These are phyloP conservation scores for Baccha elongata DNA, from an alignment of 2,888 invertebrate genomes.

Conservation along the genomic window DNA sequence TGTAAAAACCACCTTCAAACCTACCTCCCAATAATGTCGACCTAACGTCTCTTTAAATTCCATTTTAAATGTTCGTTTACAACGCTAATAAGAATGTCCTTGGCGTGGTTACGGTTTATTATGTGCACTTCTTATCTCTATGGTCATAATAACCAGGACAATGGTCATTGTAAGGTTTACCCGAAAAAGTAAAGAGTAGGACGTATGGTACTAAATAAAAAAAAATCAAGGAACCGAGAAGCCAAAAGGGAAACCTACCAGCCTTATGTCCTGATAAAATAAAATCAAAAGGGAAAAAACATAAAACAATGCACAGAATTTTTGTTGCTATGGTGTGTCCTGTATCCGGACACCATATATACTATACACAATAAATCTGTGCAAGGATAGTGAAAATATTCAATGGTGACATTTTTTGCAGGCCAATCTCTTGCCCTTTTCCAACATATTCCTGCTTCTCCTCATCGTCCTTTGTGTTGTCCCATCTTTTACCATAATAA, in stretches of 20 bases:
- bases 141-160: constrained; percentile 46
- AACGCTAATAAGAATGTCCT: constrained; percentile 73
- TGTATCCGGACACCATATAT: constrained; percentile 28
- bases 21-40: constrained; percentile 8
- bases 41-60: constrained; percentile 65
- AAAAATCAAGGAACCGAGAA: constrained; percentile 46
- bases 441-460: neutral
- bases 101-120: constrained; percentile 68
- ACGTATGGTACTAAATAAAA: constrained; percentile 1
- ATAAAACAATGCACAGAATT: constrained; percentile 10
- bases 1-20: neutral
- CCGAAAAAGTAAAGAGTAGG: neutral
- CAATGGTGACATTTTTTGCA: constrained; percentile 55
- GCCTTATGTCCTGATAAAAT: constrained; percentile 5
- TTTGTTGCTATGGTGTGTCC: constrained; percentile 12
- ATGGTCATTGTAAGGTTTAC: constrained; percentile 1
- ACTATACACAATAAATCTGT: constrained; percentile 60
- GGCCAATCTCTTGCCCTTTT: constrained; percentile 1
- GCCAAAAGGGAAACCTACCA: constrained; percentile 32
- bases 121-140: constrained; percentile 66
- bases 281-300: neutral
- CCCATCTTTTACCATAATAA: constrained; percentile 21
- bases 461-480: neutral
- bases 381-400: constrained; percentile 56
- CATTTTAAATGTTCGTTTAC: constrained; percentile 69